These are phyloP conservation scores for Takifugu rubripes DNA, from an alignment of 2,797 vertebrate species.

Conservation along the genomic window DNA sequence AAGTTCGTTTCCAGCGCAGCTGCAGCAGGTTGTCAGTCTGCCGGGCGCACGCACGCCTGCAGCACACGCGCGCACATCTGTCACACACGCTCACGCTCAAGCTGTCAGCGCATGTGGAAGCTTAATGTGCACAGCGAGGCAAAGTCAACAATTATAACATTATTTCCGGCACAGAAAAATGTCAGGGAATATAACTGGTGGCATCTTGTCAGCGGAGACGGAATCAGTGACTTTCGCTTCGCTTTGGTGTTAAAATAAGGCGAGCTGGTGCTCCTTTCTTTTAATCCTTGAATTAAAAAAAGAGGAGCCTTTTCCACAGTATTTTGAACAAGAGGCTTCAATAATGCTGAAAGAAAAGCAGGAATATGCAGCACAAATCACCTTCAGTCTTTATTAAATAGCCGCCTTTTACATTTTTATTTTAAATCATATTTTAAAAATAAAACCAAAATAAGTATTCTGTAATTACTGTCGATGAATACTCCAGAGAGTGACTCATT, in stretches of 20 bases:
- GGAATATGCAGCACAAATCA: constrained; percentile 41
- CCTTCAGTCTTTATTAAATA: constrained; percentile 29
- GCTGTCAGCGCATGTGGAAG: constrained; percentile 64
- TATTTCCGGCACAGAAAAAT: constrained; percentile 70
- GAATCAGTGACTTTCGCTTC: constrained; percentile 62
- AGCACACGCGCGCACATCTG: constrained; percentile 44
- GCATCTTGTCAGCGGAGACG: constrained; percentile 65
- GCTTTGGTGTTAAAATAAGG: constrained; percentile 68
- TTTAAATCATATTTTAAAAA: constrained; percentile 14
- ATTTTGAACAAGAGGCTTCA: constrained; percentile 60
- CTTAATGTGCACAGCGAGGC: constrained; percentile 71
- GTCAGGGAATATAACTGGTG: constrained; percentile 71
- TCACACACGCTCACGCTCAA: constrained; percentile 70
- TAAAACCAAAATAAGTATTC: not conserved
- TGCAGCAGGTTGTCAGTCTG: constrained; percentile 67
- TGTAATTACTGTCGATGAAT: constrained; percentile 17
- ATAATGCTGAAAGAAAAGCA: constrained; percentile 44
- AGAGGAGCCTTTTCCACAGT: constrained; percentile 27
- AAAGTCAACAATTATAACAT: constrained; percentile 78
- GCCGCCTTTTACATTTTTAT: constrained; percentile 11
- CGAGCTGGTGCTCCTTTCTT: constrained; percentile 51
- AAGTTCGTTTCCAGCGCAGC: constrained; percentile 67
- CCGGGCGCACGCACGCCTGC: constrained; percentile 37
- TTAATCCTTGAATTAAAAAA: constrained; percentile 62
- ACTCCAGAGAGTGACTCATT: constrained; percentile 15